These are phyloP conservation scores for Pterocles burchelli DNA, from an alignment of 2,113 vertebrate genomes.

Conservation along the genomic window DNA sequence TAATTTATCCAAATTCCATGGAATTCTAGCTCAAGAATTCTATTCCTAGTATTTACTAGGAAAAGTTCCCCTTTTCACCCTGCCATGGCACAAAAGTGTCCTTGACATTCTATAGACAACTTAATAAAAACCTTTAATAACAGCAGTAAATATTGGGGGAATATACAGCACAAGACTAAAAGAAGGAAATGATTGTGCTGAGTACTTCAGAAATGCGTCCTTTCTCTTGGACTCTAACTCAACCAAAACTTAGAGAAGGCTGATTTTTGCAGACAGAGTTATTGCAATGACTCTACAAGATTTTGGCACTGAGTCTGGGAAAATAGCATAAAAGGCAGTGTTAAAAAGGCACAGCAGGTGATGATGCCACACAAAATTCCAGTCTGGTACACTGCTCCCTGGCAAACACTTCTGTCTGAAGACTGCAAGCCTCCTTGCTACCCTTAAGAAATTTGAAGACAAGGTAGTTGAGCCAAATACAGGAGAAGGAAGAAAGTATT, in stretches of 20 bases:
- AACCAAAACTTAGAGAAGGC: background rate
- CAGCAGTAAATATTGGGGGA: background rate
- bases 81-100: background rate
- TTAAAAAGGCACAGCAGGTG: background rate
- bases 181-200: background rate
- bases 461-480: background rate
- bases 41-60: background rate
- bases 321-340: background rate
- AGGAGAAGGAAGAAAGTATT: background rate
- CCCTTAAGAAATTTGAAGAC: background rate
- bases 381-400: background rate
- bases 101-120: background rate
- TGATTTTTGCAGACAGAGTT: background rate
- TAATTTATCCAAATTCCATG: background rate
- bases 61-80: background rate
- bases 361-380: slow-evolving; percentile 49
- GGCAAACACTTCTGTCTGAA: background rate
- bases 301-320: background rate
- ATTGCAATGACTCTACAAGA: background rate
- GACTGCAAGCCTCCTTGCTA: background rate
- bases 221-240: background rate
- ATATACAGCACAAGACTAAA: background rate
- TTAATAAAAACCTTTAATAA: background rate
- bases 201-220: background rate
- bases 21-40: background rate